Base-by-base conservation (phyloP, 2,888 invertebrate species). In the Anoncus sp. region DNA sequence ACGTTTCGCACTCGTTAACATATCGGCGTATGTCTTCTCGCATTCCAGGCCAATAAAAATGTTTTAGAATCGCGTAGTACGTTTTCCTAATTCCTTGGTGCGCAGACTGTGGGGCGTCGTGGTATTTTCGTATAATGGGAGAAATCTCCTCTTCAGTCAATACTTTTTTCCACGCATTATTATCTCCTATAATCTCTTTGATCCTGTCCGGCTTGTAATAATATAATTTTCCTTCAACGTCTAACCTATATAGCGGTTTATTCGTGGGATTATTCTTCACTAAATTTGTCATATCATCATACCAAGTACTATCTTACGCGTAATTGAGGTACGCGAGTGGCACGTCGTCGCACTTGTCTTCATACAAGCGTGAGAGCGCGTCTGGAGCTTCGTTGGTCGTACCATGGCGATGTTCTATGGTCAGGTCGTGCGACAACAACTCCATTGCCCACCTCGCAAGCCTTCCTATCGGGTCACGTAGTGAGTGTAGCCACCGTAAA, bases 401-500 rank as follows among this genome's bases (percentile, higher is more conserved):
- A 0, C 65, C 69, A 1, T 59, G 57, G 0, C 70, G 70, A 35
- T 75, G 70, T 0, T 63, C 57, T 9, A 75, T 53, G 0, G 49
- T 40, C 5, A 55, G 27, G 9, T 75, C 60, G n/a, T 67, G 38
- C 0, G 57, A 63, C 10, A 55, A n/a, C 0, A 70, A 12, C 5
- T 47, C 40, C 70, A 63, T 51, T 0, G 57, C 40, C 59, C 62
- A 75, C 9, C 75, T 47, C 5, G 63, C 57, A 4, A 75, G 12
- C 6, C 67, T 24, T 0, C 77, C 84, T 55, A 62, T 60, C 9
- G 86, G 85, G 20, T 82, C 72, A 18, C 83, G 78, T 4, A 81
- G 66, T n/a, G 73, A 75, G 10, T 76, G 70, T 1, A 84, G 47
- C 85, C 84, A 86, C 0, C 60, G 35, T 5, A 86, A 43, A 12